Conservation (phyloP, 2,888 invertebrate genomes). For the Pyrochroa serraticornis region DNA sequence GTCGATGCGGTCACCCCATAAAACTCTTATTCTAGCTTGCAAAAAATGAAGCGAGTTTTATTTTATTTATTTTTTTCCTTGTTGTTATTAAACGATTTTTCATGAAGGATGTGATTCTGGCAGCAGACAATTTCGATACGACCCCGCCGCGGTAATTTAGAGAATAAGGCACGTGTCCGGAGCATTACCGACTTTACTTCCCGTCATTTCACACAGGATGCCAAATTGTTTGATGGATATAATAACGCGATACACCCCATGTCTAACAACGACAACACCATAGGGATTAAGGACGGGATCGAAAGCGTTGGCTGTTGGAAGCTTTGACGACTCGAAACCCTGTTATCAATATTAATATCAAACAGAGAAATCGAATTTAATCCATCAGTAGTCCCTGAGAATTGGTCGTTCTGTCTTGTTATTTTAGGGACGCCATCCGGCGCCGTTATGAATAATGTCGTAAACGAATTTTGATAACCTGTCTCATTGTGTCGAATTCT, state of each 20-base stretch:
- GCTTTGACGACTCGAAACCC: not conserved
- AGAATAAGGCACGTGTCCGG: slow-evolving; percentile 52
- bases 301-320: not conserved
- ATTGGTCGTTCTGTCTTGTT: slow-evolving; percentile 14
- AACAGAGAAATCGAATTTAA: slow-evolving; percentile 15
- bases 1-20: not conserved
- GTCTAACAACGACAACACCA: slow-evolving; percentile 27
- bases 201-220: slow-evolving; percentile 53
- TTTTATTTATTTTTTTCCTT: not conserved
- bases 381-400: slow-evolving; percentile 7
- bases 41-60: too few relatives aligned
- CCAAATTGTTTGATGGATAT: slow-evolving; percentile 52
- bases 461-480: too few relatives aligned
- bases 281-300: slow-evolving; percentile 16
- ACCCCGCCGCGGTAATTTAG: slow-evolving; percentile 50
- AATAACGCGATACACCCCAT: slow-evolving; percentile 37
- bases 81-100: slow-evolving; percentile 47
- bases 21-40: not conserved
- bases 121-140: slow-evolving; percentile 51
- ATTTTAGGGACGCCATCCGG: slow-evolving; percentile 2
- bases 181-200: slow-evolving; percentile 44
- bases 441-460: too few relatives aligned
- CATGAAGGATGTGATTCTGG: slow-evolving; percentile 53
- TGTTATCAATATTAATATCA: slow-evolving; percentile 6
- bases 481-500: slow-evolving; percentile 19